These are phyloP conservation scores for Acanthopleura granulata DNA, from an alignment of 2,888 invertebrate genomes.

Conservation along the genomic window DNA sequence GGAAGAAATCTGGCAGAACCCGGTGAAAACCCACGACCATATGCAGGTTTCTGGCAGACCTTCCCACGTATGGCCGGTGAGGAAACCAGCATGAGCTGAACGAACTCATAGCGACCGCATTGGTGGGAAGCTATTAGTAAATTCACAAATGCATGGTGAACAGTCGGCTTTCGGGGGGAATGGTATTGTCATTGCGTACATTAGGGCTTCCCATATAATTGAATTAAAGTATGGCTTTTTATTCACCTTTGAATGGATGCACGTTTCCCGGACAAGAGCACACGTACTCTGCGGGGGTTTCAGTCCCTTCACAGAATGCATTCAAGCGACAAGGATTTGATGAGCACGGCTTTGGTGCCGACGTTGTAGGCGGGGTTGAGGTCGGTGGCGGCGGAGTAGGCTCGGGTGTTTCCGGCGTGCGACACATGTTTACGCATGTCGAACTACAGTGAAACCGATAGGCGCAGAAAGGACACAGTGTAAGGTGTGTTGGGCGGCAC, in stretches of 20 bases:
- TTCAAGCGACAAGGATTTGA: neutral
- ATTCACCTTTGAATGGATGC: neutral
- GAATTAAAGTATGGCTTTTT: no score
- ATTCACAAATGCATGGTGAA: no score
- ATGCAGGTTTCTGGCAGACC: no score
- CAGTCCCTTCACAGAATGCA: neutral
- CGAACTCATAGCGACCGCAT: no score
- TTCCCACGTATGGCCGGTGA: no score
- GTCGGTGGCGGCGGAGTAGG: neutral
- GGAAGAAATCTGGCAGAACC: no score
- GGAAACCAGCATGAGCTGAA: no score
- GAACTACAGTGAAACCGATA: constrained; percentile 9
- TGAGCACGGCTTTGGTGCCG: neutral
- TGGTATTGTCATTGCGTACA: no score
- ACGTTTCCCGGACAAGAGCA: neutral
- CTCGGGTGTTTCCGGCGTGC: neutral
- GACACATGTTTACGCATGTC: constrained; percentile 6
- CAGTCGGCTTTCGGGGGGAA: no score
- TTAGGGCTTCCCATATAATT: no score
- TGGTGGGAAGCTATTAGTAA: no score
- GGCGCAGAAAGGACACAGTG: neutral
- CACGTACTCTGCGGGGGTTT: neutral
- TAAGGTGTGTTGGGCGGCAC: neutral
- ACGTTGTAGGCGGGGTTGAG: neutral
- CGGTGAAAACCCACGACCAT: no score